phyloP scores from a whole-genome alignment of 2,888 invertebrate genomes.

The Ariolimax columbianus region DNA sequence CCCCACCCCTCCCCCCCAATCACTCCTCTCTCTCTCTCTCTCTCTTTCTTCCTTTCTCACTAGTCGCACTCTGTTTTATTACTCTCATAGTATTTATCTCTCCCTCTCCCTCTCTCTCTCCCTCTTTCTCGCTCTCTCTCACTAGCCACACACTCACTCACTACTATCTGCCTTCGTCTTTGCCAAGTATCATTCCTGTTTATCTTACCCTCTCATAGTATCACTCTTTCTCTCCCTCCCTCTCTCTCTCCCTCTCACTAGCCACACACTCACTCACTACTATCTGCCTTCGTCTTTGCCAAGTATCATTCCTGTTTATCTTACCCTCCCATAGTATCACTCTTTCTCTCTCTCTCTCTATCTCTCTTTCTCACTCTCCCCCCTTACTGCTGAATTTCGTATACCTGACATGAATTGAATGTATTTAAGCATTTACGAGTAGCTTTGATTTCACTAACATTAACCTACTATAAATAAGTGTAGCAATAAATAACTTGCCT shows the following conservation, averaged over 20 bases:
- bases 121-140: too few species aligned
- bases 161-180: neutral
- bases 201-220: neutral
- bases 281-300: conserved; percentile 10
- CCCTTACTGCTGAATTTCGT: conserved; percentile 16
- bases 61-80: too few species aligned
- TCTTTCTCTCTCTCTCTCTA: too few species aligned
- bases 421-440: too few species aligned
- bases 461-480: too few species aligned
- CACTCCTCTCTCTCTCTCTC: conserved; percentile 11
- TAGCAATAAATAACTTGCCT: too few species aligned
- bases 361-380: too few species aligned
- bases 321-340: neutral
- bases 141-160: too few species aligned
- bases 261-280: neutral
- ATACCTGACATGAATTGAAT: too few species aligned
- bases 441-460: too few species aligned
- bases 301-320: neutral
- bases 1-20: neutral
- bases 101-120: too few species aligned
- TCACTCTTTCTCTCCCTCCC: neutral
- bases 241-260: neutral
- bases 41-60: conserved; percentile 16
- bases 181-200: neutral
- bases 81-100: neutral